Conservation (phyloP, 2,113 vertebrate species). For the Oplegnathus fasciatus region DNA sequence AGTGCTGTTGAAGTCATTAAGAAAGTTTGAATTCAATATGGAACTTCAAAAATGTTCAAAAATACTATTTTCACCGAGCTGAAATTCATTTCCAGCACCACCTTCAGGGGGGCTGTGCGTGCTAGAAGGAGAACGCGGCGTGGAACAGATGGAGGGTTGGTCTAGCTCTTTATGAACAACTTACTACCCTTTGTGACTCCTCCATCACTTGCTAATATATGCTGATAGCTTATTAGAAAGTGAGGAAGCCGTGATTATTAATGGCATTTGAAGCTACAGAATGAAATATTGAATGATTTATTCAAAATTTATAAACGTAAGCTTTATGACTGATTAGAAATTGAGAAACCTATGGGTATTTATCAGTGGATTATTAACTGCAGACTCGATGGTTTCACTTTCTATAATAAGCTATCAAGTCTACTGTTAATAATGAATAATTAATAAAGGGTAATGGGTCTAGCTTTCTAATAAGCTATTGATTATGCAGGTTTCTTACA, state of each 20-base stretch:
- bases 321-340: background rate
- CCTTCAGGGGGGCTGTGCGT: background rate
- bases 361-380: background rate
- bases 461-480: background rate
- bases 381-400: background rate
- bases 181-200: background rate
- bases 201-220: background rate
- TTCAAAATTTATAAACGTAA: background rate
- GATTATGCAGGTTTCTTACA: background rate
- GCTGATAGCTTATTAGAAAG: background rate
- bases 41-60: background rate
- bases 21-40: background rate
- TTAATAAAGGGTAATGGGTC: background rate
- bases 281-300: too few relatives aligned
- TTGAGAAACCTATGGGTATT: background rate
- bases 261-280: background rate
- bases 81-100: background rate
- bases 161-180: background rate
- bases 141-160: background rate
- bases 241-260: background rate
- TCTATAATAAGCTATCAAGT: background rate
- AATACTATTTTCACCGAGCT: background rate
- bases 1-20: background rate
- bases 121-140: background rate
- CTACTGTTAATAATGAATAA: background rate